phyloP scores from a whole-genome alignment of 2,888 invertebrate genomes.

The Luperina testacea region DNA sequence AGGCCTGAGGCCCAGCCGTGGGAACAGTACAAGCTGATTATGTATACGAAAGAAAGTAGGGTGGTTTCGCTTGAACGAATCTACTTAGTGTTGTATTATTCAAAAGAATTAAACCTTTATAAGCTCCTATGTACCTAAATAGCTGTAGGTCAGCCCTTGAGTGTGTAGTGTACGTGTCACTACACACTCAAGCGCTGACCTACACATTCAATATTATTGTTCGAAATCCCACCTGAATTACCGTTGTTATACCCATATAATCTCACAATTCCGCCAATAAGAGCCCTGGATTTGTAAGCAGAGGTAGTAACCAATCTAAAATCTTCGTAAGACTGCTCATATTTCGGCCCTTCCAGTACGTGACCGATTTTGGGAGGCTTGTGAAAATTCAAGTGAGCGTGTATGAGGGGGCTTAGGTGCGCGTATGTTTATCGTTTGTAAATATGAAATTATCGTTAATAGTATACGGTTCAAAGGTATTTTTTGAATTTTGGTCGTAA shows the following conservation, averaged over 20 bases:
- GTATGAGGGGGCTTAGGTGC: conserved; percentile 2
- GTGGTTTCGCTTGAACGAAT: neutral
- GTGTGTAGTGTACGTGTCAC: neutral
- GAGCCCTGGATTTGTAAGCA: conserved; percentile 33
- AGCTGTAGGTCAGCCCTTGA: too few species aligned
- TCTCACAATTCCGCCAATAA: conserved; percentile 59
- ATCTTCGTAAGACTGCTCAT: conserved; percentile 52
- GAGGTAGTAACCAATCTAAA: conserved; percentile 33
- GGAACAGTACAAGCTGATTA: neutral
- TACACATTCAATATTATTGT: conserved; percentile 57
- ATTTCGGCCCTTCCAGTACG: conserved; percentile 56
- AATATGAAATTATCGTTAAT: conserved; percentile 32
- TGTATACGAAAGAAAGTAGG: neutral
- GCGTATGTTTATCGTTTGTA: conserved; percentile 31
- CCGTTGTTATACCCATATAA: conserved; percentile 53
- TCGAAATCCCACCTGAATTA: conserved; percentile 57
- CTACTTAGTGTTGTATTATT: neutral
- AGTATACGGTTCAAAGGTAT: neutral
- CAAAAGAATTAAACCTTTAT: neutral
- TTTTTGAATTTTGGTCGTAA: neutral
- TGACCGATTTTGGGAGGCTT: conserved; percentile 43
- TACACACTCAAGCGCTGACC: conserved; percentile 16
- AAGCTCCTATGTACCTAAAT: neutral
- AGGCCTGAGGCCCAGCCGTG: neutral
- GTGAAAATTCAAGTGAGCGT: conserved; percentile 40